A percentile compares a stretch with the other conserved stretches of the same genome.
phyloP scores from a whole-genome alignment of 1,140 invertebrate genomes.

The Chionoecetes opilio region DNA sequence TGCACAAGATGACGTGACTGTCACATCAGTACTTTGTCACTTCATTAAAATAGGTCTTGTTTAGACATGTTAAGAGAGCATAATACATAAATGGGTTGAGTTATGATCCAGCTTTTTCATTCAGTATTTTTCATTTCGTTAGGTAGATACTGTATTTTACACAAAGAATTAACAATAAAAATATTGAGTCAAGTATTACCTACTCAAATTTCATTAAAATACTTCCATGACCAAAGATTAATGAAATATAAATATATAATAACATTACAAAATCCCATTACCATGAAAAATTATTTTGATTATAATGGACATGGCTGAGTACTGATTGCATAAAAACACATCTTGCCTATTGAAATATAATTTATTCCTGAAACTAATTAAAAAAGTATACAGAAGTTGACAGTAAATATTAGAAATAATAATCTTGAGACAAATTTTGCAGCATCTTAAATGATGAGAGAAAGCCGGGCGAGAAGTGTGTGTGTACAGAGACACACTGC shows the following conservation, averaged over 20 bases:
- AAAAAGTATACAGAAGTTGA: slow-evolving; percentile 77
- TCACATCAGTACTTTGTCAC: neutral
- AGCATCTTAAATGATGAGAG: slow-evolving; percentile 54
- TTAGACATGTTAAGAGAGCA: slow-evolving; percentile 30
- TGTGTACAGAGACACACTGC: slow-evolving; percentile 21
- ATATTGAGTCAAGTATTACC: neutral
- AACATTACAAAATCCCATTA: neutral
- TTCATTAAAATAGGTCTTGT: neutral
- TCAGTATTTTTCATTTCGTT: neutral
- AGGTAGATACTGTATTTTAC: neutral
- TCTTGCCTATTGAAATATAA: slow-evolving; percentile 75
- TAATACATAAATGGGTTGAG: slow-evolving; percentile 17
- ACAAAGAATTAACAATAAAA: neutral
- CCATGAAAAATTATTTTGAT: slow-evolving; percentile 27
- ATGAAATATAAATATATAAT: slow-evolving; percentile 23
- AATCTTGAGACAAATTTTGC: slow-evolving; percentile 52
- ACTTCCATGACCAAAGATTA: neutral
- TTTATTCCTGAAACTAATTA: slow-evolving; percentile 74
- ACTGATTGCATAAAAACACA: slow-evolving; percentile 70
- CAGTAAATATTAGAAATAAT: slow-evolving; percentile 71
- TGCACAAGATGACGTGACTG: neutral
- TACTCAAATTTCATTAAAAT: neutral
- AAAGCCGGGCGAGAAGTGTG: slow-evolving; percentile 48
- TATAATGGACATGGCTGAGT: slow-evolving; percentile 46
- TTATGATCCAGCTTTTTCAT: neutral